Conservation (phyloP, 2,797 vertebrate genomes). For the Lutjanus argentimaculatus region DNA sequence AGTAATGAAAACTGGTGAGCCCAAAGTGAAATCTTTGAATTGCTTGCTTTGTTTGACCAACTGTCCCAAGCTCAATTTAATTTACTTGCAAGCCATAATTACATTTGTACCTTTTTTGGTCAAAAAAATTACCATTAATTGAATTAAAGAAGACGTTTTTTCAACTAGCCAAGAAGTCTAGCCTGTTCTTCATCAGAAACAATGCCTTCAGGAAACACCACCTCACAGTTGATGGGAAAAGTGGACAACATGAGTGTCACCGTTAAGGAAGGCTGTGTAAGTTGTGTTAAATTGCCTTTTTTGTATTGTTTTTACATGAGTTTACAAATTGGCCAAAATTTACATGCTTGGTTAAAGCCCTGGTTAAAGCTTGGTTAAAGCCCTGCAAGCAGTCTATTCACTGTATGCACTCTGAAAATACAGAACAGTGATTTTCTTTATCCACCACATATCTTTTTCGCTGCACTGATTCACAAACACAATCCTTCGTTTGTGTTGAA, state of each 20-base stretch:
- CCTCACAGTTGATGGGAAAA: no score
- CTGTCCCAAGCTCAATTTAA: background rate
- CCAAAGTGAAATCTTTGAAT: background rate
- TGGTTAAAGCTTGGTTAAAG: background rate
- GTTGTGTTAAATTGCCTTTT: no score
- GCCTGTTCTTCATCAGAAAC: no score
- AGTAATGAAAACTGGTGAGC: background rate
- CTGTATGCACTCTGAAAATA: background rate
- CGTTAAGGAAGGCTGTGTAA: no score
- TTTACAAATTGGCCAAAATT: no score
- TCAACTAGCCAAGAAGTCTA: no score
- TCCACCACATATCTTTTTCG: constrained; percentile 21
- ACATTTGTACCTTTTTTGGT: background rate
- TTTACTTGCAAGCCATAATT: background rate
- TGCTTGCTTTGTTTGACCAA: background rate
- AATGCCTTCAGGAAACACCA: no score
- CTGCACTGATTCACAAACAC: constrained; percentile 43
- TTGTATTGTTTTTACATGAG: no score
- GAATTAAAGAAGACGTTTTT: no score
- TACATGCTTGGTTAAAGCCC: no score
- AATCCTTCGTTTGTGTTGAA: constrained; percentile 45
- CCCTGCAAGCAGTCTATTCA: constrained; percentile 6
- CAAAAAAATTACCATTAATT: background rate
- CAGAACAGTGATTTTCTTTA: constrained; percentile 35
- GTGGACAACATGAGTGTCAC: no score